These are phyloP conservation scores for Fragum fragum DNA, from an alignment of 2,888 invertebrate species.

Conservation along the genomic window DNA sequence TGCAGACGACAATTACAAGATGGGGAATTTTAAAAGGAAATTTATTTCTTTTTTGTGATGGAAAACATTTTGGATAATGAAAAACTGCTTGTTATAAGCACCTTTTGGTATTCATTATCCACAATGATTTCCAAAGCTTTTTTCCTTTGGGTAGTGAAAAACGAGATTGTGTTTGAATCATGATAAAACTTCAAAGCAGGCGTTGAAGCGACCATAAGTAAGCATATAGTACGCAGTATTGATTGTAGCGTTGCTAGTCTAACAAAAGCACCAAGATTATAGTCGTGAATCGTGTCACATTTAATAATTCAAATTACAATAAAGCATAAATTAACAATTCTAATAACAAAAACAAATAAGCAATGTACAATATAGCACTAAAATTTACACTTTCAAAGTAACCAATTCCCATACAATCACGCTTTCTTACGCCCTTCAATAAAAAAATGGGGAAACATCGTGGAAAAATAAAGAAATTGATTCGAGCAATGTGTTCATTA, in stretches of 20 bases:
- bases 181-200: too few relatives aligned
- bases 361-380: background rate
- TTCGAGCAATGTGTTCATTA: background rate
- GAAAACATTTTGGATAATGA: background rate
- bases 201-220: too few relatives aligned
- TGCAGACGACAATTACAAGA: too few relatives aligned
- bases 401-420: background rate
- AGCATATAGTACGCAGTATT: too few relatives aligned
- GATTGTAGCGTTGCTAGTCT: too few relatives aligned
- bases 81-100: background rate
- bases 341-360: background rate
- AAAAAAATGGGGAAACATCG: background rate
- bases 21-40: too few relatives aligned
- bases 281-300: too few relatives aligned
- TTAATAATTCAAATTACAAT: background rate
- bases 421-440: background rate
- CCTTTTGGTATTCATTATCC: too few relatives aligned
- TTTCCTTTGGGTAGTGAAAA: too few relatives aligned
- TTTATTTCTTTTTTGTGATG: background rate
- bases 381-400: background rate
- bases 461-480: background rate
- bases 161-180: too few relatives aligned
- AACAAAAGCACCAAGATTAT: too few relatives aligned
- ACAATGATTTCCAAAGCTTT: too few relatives aligned
- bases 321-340: background rate